Conservation (phyloP, 2,888 invertebrate genomes). For the Temnothorax ravouxi region DNA sequence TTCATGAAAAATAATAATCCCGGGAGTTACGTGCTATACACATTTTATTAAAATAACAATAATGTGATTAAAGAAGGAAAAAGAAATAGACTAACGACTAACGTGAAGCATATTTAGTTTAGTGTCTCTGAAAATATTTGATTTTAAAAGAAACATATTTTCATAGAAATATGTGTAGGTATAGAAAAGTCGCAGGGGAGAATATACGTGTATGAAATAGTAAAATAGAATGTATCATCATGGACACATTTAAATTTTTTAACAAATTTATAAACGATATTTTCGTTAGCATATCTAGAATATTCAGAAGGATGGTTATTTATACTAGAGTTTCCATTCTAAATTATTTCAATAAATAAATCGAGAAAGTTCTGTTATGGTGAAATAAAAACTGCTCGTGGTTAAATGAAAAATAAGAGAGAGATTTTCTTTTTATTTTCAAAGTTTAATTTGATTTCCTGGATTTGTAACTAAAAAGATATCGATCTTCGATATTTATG, state of each 20-base stretch:
- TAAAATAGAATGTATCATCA: neutral
- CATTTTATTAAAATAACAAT: neutral
- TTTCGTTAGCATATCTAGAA: neutral
- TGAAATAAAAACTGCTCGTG: neutral
- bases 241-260: neutral
- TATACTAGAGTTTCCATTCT: neutral
- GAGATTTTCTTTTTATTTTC: neutral
- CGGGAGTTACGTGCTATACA: neutral
- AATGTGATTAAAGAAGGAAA: neutral
- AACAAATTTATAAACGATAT: neutral
- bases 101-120: neutral
- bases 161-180: neutral
- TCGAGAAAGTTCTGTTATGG: neutral
- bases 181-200: neutral
- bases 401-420: neutral
- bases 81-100: neutral
- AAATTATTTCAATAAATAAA: constrained; percentile 3
- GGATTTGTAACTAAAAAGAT: neutral
- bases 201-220: neutral
- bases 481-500: neutral
- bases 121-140: neutral
- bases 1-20: constrained; percentile 19
- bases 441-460: neutral
- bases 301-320: neutral
- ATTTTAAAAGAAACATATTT: neutral